Evolutionary conservation across 2,797 vertebrate species (phyloP).

Genomic region (Ctenochaetus hawaiiensis): DNA sequence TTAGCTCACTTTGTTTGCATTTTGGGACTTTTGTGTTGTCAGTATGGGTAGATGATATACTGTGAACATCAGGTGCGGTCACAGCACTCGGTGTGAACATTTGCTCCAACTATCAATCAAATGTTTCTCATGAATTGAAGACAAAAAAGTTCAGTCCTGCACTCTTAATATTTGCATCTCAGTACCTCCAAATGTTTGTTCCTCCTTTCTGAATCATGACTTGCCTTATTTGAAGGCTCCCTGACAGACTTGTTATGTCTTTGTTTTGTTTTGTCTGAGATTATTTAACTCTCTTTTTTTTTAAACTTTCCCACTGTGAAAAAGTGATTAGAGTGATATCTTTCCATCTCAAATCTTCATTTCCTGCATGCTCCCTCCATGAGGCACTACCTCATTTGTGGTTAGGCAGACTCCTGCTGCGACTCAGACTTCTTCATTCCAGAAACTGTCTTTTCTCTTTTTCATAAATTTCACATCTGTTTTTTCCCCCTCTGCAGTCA

Average conservation of each 20-base stretch:
- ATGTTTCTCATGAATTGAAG: no score
- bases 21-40: no score
- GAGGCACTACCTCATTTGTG: slow-evolving; percentile 30
- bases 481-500: slow-evolving; percentile 13
- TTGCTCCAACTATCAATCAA: no score
- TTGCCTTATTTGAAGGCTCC: background rate
- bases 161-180: no score
- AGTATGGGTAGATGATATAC: no score
- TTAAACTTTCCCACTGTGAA: slow-evolving; percentile 25
- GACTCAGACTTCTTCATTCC: slow-evolving; percentile 45
- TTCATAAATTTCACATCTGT: no score
- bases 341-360: slow-evolving; percentile 44
- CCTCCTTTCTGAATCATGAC: no score
- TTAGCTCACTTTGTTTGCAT: background rate
- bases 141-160: no score
- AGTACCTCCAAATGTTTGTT: no score
- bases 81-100: no score
- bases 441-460: slow-evolving; percentile 23
- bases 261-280: slow-evolving; percentile 14
- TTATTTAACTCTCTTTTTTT: background rate
- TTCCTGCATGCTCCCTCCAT: slow-evolving; percentile 26
- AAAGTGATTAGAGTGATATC: slow-evolving; percentile 34
- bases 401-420: slow-evolving; percentile 45
- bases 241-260: slow-evolving; percentile 18
- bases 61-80: no score